A percentile compares a stretch with the other conserved stretches of the same genome.
Evolutionary conservation across 2,113 vertebrate genomes (phyloP).

Genomic region (Xenopus tropicalis): DNA sequence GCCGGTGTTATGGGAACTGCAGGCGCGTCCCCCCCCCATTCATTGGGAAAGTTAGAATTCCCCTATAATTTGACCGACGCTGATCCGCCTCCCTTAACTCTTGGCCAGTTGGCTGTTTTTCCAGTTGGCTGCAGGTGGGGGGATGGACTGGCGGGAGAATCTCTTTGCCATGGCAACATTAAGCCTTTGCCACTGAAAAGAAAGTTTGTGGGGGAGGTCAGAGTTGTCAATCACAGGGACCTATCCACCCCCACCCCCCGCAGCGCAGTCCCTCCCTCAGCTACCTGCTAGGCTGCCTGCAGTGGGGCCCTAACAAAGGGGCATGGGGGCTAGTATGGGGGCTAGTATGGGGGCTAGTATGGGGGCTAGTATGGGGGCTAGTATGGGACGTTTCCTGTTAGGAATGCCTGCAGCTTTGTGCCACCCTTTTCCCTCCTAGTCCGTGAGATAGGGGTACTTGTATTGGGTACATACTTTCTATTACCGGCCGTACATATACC

Average conservation of each 20-base stretch:
- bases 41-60: slow-evolving; percentile 39
- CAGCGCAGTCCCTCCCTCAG: neutral
- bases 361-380: no score
- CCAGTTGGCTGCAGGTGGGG: slow-evolving; percentile 1
- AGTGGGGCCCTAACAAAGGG: neutral
- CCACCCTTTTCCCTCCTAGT: no score
- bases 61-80: slow-evolving; percentile 31
- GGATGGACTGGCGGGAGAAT: slow-evolving; percentile 12
- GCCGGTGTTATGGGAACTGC: slow-evolving; percentile 17
- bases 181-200: slow-evolving; percentile 44
- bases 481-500: no score
- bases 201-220: slow-evolving; percentile 39
- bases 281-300: neutral
- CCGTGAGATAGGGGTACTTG: no score
- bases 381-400: no score
- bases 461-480: no score
- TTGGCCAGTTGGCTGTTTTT: slow-evolving; percentile 32
- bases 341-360: no score
- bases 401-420: no score
- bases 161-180: slow-evolving; percentile 47
- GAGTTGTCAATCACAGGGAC: slow-evolving; percentile 49
- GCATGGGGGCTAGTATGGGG: no score
- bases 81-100: neutral
- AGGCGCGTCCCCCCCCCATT: slow-evolving; percentile 13
- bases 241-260: slow-evolving; percentile 22